Percentiles rank a stretch among this genome's conserved stretches.
Evolutionary conservation across 1,140 invertebrate genomes (phyloP).

Genomic region (Lysiphlebus fabarum): DNA sequence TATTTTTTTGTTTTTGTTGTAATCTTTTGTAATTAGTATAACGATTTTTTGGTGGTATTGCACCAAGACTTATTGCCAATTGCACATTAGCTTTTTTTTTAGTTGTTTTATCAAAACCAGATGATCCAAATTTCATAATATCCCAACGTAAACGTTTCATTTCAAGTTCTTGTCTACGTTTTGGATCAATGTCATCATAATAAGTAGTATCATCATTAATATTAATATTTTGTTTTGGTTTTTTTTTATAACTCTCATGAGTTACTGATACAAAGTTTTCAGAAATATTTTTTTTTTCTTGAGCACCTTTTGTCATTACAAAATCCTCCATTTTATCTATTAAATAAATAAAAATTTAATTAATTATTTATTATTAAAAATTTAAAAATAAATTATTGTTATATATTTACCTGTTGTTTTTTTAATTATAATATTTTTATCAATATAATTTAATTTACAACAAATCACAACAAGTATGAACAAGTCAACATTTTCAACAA

Average conservation of each 20-base stretch:
- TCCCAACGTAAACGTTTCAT: slow-evolving; percentile 62
- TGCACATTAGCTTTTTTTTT: slow-evolving; percentile 60
- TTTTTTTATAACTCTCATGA: slow-evolving; percentile 57
- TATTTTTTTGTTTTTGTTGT: slow-evolving; percentile 48
- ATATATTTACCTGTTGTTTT: too few species aligned
- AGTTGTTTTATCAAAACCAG: slow-evolving; percentile 58
- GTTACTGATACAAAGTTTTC: slow-evolving; percentile 52
- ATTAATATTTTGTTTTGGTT: slow-evolving; percentile 25
- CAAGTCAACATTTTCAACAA: too few species aligned
- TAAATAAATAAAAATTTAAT: too few species aligned
- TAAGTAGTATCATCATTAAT: slow-evolving; percentile 29
- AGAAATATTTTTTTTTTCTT: slow-evolving; percentile 49
- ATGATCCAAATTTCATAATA: slow-evolving; percentile 65
- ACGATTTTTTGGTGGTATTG: slow-evolving; percentile 60
- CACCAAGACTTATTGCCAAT: slow-evolving; percentile 62
- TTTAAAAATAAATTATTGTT: too few species aligned
- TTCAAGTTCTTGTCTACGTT: slow-evolving; percentile 51
- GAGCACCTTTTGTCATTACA: slow-evolving; percentile 57
- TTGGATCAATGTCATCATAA: slow-evolving; percentile 24
- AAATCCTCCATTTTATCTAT: slow-evolving; percentile 33
- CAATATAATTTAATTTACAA: too few species aligned
- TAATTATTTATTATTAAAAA: too few species aligned
- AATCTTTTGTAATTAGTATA: slow-evolving; percentile 60
- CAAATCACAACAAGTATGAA: too few species aligned
- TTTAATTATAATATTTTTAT: too few species aligned